phyloP scores from a whole-genome alignment of 1,140 invertebrate genomes.

The Bradynema listronoti region DNA sequence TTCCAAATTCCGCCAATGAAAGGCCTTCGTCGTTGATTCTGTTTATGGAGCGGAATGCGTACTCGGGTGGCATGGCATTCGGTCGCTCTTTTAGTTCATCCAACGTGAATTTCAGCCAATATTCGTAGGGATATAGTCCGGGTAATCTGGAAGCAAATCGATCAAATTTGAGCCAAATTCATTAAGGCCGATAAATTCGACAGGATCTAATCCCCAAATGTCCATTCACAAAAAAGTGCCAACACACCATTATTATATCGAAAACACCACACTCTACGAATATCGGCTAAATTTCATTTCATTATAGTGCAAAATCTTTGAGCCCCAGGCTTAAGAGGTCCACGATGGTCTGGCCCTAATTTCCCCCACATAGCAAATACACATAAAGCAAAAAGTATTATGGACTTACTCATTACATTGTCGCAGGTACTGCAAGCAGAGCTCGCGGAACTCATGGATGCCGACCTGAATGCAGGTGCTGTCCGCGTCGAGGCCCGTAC shows the following conservation, averaged over 20 bases:
- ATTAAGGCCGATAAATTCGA: too few species aligned
- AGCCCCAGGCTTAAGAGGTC: not conserved
- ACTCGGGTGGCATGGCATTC: conserved; percentile 5
- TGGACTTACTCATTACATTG: conserved; percentile 4
- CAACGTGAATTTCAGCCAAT: not conserved
- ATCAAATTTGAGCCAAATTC: too few species aligned
- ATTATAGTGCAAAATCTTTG: not conserved
- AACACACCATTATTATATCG: not conserved
- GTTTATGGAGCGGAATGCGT: not conserved
- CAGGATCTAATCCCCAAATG: too few species aligned
- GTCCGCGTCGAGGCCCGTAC: not conserved
- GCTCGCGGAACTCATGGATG: not conserved
- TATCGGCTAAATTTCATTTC: not conserved
- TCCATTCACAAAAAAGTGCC: not conserved
- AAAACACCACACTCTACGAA: not conserved
- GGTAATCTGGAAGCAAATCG: not conserved
- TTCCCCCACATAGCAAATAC: not conserved
- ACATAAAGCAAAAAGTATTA: not conserved
- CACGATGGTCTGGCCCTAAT: not conserved
- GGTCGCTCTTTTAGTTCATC: conserved; percentile 7
- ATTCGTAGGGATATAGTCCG: conserved; percentile 2
- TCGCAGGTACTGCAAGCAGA: not conserved
- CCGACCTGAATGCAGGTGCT: not conserved
- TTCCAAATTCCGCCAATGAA: conserved; percentile 25
- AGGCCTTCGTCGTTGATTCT: conserved; percentile 12